A percentile compares a stretch with the other conserved stretches of the same genome.
These are phyloP conservation scores for Aporophyla lueneburgensis DNA, from an alignment of 2,888 invertebrate species.

Conservation along the genomic window DNA sequence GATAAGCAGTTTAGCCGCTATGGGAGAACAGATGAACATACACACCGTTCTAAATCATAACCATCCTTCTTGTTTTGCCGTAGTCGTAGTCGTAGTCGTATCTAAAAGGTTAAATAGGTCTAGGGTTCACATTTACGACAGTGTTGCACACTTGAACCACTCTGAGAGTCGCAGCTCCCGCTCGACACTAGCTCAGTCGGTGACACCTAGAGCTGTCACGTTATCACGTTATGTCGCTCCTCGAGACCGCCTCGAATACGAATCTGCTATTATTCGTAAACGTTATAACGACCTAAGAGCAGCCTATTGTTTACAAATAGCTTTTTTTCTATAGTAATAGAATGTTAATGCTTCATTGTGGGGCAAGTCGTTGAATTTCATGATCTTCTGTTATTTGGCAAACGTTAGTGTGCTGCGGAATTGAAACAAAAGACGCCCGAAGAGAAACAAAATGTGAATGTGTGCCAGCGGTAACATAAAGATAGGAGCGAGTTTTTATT, in stretches of 20 bases:
- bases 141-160: slow-evolving; percentile 10
- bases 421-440: slow-evolving; percentile 40
- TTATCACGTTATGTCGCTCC: slow-evolving; percentile 7
- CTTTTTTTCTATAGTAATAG: slow-evolving; percentile 63
- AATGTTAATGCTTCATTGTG: slow-evolving; percentile 61
- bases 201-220: slow-evolving; percentile 31
- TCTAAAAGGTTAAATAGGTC: neutral
- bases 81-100: too few relatives aligned
- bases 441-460: slow-evolving; percentile 40
- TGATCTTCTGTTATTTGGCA: slow-evolving; percentile 53
- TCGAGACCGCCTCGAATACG: slow-evolving; percentile 44
- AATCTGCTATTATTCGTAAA: slow-evolving; percentile 45
- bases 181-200: neutral
- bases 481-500: slow-evolving; percentile 37
- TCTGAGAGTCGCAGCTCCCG: neutral
- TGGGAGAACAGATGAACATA: too few relatives aligned
- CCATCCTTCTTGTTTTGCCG: too few relatives aligned
- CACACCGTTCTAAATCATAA: too few relatives aligned
- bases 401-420: slow-evolving; percentile 44
- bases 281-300: slow-evolving; percentile 47
- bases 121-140: slow-evolving; percentile 6
- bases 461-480: slow-evolving; percentile 31
- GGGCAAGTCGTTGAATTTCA: slow-evolving; percentile 60
- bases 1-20: too few relatives aligned
- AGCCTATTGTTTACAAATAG: slow-evolving; percentile 64